Evolutionary conservation across 2,888 invertebrate species (phyloP), one percentile per base, ranked within the genome.

Genomic region (Malthinus flaveolus): DNA sequence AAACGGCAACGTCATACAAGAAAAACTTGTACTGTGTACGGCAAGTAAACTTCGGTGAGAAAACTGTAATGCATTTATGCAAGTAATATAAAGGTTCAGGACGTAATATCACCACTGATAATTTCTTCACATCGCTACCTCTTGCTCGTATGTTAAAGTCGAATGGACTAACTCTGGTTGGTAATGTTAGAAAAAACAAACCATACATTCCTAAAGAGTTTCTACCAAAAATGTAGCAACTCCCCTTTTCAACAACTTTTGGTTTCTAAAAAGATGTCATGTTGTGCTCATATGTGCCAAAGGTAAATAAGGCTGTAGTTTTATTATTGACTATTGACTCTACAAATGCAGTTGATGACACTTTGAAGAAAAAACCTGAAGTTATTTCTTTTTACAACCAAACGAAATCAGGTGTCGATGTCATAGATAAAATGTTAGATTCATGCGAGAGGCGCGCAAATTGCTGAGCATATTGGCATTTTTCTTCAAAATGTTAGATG

Each of bases 91-190:
- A 42, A 23, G 44, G 42, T 39, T 37, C 34, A 12, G 49, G 32
- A 15, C 42, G 49, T 8, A 56, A 56, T 56, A 49, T 49, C 10
- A 56, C 49, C 44, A 50, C 49, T 4, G 49, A 56, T 33, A 56
- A 49, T 31, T 50, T 50, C n/a, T 50, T 50, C 39, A 50, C 39
- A 32, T 48, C 13, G 13, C 7, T 48, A 32, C n/a, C 48, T 9
- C 48, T 48, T 34, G 48, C 48, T 33, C 11, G 10, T 8, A 3
- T 34, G 10, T 23, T 48, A 6, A 33, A 34, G 15, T 15, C 48
- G 2, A 32, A 13, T 10, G 13, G 13, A 1, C 2, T 39, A 1
- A 10, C 48, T 35, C 8, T 48, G 23, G 48, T 48, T 33, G 48
- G 35, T 2, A 48, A 13, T 7, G 8, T 48, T 48, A 33, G 48